Conservation (phyloP, 2,888 invertebrate genomes). For the Patella depressa region DNA sequence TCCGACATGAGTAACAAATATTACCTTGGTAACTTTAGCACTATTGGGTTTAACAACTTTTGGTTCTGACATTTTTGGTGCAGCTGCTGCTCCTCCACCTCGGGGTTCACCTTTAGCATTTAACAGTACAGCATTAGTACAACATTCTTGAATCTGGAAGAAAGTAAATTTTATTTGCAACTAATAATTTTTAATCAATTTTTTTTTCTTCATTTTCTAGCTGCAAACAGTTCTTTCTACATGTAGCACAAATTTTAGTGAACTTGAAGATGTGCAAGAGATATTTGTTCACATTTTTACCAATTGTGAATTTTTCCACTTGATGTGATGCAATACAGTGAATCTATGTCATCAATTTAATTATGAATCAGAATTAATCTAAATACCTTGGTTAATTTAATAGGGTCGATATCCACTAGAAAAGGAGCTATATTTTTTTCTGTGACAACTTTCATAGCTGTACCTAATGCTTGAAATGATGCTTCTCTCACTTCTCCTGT, state of each 20-base stretch:
- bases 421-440: constrained; percentile 91
- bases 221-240: too few relatives aligned
- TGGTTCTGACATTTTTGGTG: constrained; percentile 41
- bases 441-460: constrained; percentile 92
- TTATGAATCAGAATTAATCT: not conserved
- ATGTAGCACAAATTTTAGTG: too few relatives aligned
- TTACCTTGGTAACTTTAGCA: constrained; percentile 34
- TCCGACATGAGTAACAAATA: constrained; percentile 16
- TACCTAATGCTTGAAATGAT: constrained; percentile 93
- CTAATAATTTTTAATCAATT: too few relatives aligned
- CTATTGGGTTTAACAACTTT: constrained; percentile 47
- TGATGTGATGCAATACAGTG: not conserved
- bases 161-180: too few relatives aligned
- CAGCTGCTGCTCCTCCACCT: constrained; percentile 42
- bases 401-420: constrained; percentile 87
- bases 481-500: constrained; percentile 94
- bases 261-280: too few relatives aligned
- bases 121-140: constrained; percentile 87
- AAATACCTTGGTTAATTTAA: constrained; percentile 87
- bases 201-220: too few relatives aligned
- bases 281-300: too few relatives aligned
- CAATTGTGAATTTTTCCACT: too few relatives aligned
- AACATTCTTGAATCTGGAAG: constrained; percentile 84
- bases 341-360: not conserved
- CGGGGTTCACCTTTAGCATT: constrained; percentile 63